Evolutionary conservation across 2,797 vertebrate species (phyloP), one percentile per base, ranked within the genome.

Genomic region (Karalla daura): DNA sequence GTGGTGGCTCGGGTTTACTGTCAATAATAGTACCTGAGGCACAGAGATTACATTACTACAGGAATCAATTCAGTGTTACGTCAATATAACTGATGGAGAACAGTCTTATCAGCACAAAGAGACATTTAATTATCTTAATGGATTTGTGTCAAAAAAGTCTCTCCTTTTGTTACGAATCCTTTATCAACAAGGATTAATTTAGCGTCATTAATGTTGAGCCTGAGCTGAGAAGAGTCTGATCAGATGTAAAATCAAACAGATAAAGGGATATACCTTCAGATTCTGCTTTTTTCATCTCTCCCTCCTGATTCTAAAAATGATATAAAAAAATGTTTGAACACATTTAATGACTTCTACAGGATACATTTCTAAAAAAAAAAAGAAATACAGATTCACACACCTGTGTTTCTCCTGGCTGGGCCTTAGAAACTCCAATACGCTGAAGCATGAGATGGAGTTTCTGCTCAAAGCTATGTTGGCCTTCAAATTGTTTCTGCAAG

Each of bases 391-490:
- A 58, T 32, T 21, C 49, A 66, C 84, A 58, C 49, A 92, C 91
- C 90, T 90, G 88, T 21, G 82, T 76, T 63, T 91, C 91, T 95
- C 94, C 95, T 92, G 95, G 82, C 90, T 94, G 94, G n/a, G 93
- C 91, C 85, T 93, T 97, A 81, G 96, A 94, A 66, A 99, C 95
- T 0, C 97, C 96, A 0, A 99, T 98, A 63, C 97, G 94, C 63
- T 99, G 97, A 60, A 99, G 93, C 97, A 99, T 97, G 65, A 97
- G 93, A 78, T 98, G 97, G 74, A 99, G 88, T 0, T 96, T 94
- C 86, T 99, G 97, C 83, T 99, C 97, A 3, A 98, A 98, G 77
- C 96, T 96, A 35, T 95, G 91, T 14, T 96, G 94, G 85, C 97
- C 85, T 55, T 98, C 97, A 2, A 91, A 91, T 61, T 93, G 94